Evolutionary conservation across 2,888 invertebrate species (phyloP).

Genomic region (Orthosia gothica): DNA sequence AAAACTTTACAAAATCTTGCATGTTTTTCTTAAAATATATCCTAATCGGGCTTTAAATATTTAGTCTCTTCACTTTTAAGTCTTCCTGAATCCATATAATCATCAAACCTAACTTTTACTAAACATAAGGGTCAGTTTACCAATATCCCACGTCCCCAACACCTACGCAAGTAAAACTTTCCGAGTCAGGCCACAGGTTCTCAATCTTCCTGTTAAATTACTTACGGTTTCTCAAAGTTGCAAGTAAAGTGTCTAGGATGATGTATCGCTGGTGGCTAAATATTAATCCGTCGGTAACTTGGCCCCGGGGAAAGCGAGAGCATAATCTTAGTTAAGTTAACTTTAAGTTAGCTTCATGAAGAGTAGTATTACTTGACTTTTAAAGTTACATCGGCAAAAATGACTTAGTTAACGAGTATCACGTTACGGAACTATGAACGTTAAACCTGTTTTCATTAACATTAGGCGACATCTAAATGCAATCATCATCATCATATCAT

Average conservation of each 20-base stretch:
- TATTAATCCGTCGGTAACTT: conserved; percentile 51
- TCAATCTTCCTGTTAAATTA: conserved; percentile 60
- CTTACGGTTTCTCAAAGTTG: conserved; percentile 46
- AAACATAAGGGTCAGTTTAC: background rate
- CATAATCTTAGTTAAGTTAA: conserved; percentile 1
- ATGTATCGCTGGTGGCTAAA: conserved; percentile 53
- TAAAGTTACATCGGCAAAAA: background rate
- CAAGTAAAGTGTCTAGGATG: conserved; percentile 52
- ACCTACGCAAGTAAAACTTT: conserved; percentile 35
- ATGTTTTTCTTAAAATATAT: too few relatives aligned
- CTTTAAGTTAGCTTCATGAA: conserved; percentile 15
- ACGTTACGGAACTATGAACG: background rate
- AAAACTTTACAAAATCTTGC: too few relatives aligned
- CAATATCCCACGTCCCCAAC: background rate
- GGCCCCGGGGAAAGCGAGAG: conserved; percentile 29
- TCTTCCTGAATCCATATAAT: background rate
- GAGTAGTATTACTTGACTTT: conserved; percentile 7
- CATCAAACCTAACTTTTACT: background rate
- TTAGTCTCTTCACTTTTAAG: background rate
- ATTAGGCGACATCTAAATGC: too few relatives aligned
- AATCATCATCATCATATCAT: too few relatives aligned
- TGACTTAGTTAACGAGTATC: background rate
- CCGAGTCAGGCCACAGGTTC: conserved; percentile 23
- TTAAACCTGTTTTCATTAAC: too few relatives aligned
- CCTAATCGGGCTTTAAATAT: background rate